Percentiles rank a stretch among this genome's conserved stretches.
These are phyloP conservation scores for Pteruthius melanotis DNA, from an alignment of 2,113 vertebrate genomes.

Conservation along the genomic window DNA sequence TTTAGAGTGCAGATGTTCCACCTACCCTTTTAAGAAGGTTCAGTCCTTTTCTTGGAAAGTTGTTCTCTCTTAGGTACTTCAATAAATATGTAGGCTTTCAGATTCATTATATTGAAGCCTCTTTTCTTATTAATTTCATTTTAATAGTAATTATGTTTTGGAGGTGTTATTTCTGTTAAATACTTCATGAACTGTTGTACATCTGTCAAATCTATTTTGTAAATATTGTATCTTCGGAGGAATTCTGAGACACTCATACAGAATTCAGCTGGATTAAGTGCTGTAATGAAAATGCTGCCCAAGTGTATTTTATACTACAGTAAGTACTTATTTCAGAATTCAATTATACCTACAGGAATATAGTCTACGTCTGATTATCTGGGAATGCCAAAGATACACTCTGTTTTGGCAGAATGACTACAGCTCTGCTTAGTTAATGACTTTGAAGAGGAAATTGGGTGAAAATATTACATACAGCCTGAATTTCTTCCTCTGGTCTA, in stretches of 20 bases:
- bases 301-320: slow-evolving; percentile 22
- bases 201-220: slow-evolving; percentile 22
- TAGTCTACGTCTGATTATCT: slow-evolving; percentile 6
- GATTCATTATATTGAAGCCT: not conserved
- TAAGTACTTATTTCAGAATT: slow-evolving; percentile 41
- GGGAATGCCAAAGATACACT: not conserved
- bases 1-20: not conserved
- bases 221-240: not conserved
- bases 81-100: not conserved
- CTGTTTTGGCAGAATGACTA: not conserved
- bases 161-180: slow-evolving; percentile 19
- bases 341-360: slow-evolving; percentile 33
- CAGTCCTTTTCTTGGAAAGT: not conserved
- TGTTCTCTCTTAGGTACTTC: not conserved
- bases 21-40: not conserved
- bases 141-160: slow-evolving; percentile 12
- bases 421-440: not conserved
- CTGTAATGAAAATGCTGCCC: slow-evolving; percentile 28
- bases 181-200: not conserved
- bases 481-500: not conserved
- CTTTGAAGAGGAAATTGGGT: not conserved
- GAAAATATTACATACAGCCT: not conserved
- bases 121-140: not conserved
- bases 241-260: not conserved
- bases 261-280: slow-evolving; percentile 42